phyloP scores from a whole-genome alignment of 2,113 vertebrate species.

The Turdus rufiventris region DNA sequence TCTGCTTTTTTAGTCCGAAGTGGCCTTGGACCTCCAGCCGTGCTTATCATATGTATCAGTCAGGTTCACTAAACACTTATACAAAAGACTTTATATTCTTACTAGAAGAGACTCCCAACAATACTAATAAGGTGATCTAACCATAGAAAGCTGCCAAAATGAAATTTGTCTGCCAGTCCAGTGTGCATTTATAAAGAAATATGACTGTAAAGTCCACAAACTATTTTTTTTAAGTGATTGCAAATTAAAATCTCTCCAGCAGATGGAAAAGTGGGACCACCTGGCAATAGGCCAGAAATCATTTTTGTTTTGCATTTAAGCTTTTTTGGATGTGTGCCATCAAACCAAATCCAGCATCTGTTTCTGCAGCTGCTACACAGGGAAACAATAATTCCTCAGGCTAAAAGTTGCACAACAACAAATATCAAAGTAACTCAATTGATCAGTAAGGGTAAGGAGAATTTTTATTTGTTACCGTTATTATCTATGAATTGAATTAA shows the following conservation, averaged over 20 bases:
- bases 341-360: conserved; percentile 24
- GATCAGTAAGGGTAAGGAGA: not conserved
- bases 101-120: not conserved
- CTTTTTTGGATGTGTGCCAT: not conserved
- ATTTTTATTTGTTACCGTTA: not conserved
- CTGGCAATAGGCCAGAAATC: not conserved
- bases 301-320: not conserved
- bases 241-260: not conserved
- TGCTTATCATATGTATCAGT: not conserved
- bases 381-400: not conserved
- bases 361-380: not conserved
- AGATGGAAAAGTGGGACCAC: conserved; percentile 7
- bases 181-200: not conserved
- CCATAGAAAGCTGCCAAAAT: not conserved
- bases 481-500: not conserved
- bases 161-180: not conserved
- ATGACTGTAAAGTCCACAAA: not conserved
- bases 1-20: not conserved
- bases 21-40: not conserved
- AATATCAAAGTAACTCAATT: not conserved
- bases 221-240: accelerated
- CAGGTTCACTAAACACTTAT: not conserved
- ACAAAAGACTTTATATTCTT: not conserved
- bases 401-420: not conserved
- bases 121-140: not conserved